phyloP scores from a whole-genome alignment of 2,888 invertebrate species.

The Sceliomorpha sp. region DNA sequence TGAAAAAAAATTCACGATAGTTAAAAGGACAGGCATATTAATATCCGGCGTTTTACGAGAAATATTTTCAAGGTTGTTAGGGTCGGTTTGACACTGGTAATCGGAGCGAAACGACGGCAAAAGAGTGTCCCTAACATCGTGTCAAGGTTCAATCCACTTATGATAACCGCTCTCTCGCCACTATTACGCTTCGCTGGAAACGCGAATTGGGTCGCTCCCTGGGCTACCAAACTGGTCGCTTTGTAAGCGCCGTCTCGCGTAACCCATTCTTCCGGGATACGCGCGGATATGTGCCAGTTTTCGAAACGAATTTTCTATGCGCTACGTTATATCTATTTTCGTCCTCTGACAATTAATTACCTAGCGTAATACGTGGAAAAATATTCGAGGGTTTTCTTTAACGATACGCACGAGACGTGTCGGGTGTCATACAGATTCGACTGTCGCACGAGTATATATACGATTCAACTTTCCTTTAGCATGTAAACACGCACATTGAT shows the following conservation, averaged over 20 bases:
- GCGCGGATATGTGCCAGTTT: slow-evolving; percentile 23
- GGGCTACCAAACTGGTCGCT: slow-evolving; percentile 48
- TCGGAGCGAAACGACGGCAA: slow-evolving; percentile 45
- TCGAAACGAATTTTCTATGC: slow-evolving; percentile 37
- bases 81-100: slow-evolving; percentile 29
- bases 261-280: slow-evolving; percentile 47
- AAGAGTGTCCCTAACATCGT: slow-evolving; percentile 44
- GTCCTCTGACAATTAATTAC: slow-evolving; percentile 19
- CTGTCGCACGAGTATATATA: too few species aligned
- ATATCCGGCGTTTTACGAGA: slow-evolving; percentile 1
- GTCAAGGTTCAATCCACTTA: slow-evolving; percentile 56
- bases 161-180: slow-evolving; percentile 46
- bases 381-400: not conserved
- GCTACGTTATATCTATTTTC: slow-evolving; percentile 1
- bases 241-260: slow-evolving; percentile 39
- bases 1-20: not conserved
- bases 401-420: too few species aligned
- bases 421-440: too few species aligned
- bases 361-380: slow-evolving; percentile 10
- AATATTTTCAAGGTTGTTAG: slow-evolving; percentile 30
- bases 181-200: slow-evolving; percentile 50
- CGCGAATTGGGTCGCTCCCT: slow-evolving; percentile 54
- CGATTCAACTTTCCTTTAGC: too few species aligned
- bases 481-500: too few species aligned
- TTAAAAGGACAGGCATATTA: not conserved